Base-by-base conservation (phyloP, 2,113 vertebrate species). In the Tauraco erythrolophus region DNA sequence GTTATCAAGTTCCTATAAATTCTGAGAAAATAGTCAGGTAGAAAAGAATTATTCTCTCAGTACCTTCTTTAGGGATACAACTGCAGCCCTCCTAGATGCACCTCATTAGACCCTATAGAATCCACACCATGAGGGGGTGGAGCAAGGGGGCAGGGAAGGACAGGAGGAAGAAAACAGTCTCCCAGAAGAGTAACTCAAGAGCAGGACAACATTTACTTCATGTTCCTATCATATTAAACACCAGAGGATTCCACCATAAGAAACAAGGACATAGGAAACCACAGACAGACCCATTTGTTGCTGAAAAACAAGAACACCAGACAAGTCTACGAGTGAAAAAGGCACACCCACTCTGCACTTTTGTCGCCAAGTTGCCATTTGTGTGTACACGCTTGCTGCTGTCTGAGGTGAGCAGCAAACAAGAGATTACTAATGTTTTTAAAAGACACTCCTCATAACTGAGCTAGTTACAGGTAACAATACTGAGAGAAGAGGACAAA, bases 51-150 rank as follows among this genome's bases (percentile, higher is more conserved):
- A 70, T 45, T 74, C 60, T 79, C 39, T 65, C 43, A 30, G 19
- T 56, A 21, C 5, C 23, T 84, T 87, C 43, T 35, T 51, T 70
- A 31, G 91, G 46, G 27, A 74, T 79, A 45, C 19, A 88, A 57
- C 35, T 90, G 61, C 39, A 79, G 7, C 25, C 10, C 25, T 69
- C 10, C 27, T 21, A 10, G 2, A 28, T n/a, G n/a, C 8, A 48
- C 9, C 35, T 70, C 21, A 33, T 53, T 17, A 84, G 64, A 81
- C 27, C 33, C 43, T 28, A 71, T 37, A 56, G 24, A 89, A 64
- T 12, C 1, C 1, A 74, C 23, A 41, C 14, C 1, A 1, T 24
- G 19, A 66, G 3, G 2, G 3, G 2, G 3, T 74, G 39, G 37
- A 87, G 21, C 23, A 74, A 48, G 14, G 5, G 21, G 6, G 1